phyloP scores from a whole-genome alignment of 2,797 vertebrate genomes.

The Aplochiton taeniatus region DNA sequence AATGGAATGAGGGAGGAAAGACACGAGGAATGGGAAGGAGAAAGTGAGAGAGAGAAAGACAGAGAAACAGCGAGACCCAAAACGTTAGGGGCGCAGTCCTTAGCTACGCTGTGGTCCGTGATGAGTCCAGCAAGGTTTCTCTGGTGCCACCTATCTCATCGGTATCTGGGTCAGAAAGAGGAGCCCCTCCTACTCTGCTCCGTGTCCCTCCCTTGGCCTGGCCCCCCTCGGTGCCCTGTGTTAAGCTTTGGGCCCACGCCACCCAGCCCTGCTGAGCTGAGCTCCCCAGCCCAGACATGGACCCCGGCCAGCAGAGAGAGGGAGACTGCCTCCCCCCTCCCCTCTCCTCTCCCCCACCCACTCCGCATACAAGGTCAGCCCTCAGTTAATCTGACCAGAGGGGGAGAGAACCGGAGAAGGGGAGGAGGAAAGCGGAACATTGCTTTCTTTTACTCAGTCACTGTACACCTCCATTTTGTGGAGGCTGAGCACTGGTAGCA shows the following conservation, averaged over 20 bases:
- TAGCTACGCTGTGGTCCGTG: constrained; percentile 45
- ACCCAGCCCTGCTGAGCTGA: constrained; percentile 21
- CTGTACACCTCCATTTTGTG: background rate
- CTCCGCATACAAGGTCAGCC: background rate
- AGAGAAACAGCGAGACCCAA: constrained; percentile 26
- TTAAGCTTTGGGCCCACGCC: constrained; percentile 14
- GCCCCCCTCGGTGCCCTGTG: background rate
- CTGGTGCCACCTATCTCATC: constrained; percentile 63
- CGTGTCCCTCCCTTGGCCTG: no score
- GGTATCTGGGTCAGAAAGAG: constrained; percentile 67
- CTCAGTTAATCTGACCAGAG: constrained; percentile 23
- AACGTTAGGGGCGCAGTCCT: constrained; percentile 58
- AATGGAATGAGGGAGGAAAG: no score
- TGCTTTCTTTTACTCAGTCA: background rate
- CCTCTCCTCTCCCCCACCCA: constrained; percentile 16
- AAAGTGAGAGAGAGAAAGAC: constrained; percentile 32
- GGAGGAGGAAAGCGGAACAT: constrained; percentile 6
- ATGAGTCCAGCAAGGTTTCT: constrained; percentile 47
- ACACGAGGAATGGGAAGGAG: background rate
- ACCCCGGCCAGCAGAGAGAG: constrained; percentile 24
- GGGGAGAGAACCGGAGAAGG: constrained; percentile 28
- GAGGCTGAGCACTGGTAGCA: constrained; percentile 17
- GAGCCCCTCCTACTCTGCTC: constrained; percentile 6
- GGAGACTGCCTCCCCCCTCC: no score
- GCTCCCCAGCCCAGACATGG: constrained; percentile 19